These are phyloP conservation scores for Eurystomus glaucurus DNA, from an alignment of 2,797 vertebrate species.

Conservation along the genomic window DNA sequence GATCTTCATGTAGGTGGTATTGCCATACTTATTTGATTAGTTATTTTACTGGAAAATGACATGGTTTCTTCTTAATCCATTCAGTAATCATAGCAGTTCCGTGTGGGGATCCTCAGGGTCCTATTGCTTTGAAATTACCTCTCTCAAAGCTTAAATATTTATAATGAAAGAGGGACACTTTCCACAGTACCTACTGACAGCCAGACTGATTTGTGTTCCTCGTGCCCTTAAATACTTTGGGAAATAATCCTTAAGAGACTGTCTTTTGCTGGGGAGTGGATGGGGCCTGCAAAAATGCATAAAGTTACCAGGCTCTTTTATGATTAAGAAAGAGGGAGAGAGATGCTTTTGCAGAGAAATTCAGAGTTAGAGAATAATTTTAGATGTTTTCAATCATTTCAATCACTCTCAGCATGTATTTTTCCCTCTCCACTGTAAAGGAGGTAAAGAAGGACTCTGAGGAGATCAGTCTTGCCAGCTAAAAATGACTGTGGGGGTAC, in stretches of 20 bases:
- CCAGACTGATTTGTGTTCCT: neutral
- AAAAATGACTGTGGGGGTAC: neutral
- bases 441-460: neutral
- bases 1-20: neutral
- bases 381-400: neutral
- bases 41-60: neutral
- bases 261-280: neutral
- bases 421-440: neutral
- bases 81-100: neutral
- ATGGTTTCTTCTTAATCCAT: neutral
- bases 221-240: neutral
- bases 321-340: neutral
- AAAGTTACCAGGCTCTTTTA: fast-evolving
- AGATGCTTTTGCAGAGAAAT: neutral
- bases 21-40: neutral
- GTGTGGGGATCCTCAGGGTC: neutral
- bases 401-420: neutral
- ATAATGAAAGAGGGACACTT: neutral
- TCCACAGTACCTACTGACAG: neutral
- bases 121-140: neutral
- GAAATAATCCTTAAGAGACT: neutral
- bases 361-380: neutral
- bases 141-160: neutral
- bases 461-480: neutral
- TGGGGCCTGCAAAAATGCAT: neutral